Conservation (phyloP, 2,113 vertebrate species). For the Balaeniceps rex region DNA sequence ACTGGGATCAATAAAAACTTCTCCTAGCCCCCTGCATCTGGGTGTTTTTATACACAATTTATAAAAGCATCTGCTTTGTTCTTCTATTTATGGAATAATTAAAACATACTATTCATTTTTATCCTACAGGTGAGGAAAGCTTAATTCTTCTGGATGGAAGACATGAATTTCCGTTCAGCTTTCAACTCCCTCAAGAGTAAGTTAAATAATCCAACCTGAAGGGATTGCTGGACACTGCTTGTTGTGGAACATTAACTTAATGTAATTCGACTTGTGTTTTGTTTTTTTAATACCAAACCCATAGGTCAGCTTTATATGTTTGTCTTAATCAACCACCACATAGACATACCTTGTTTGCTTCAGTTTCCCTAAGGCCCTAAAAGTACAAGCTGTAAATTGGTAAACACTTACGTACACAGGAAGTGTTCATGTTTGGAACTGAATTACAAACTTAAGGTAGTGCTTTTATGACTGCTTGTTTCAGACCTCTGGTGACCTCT, state of each 20-base stretch:
- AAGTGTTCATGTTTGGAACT: neutral
- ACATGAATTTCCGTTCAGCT: slow-evolving; percentile 80
- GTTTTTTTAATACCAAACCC: neutral
- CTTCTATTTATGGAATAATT: neutral
- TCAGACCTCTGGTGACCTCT: slow-evolving; percentile 80
- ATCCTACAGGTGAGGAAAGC: slow-evolving; percentile 64
- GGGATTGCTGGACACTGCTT: neutral
- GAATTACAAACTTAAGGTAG: neutral
- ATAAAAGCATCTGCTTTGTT: neutral
- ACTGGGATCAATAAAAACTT: slow-evolving; percentile 43
- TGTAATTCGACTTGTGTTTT: neutral
- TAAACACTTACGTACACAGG: neutral
- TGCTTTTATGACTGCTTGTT: neutral
- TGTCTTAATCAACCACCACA: neutral
- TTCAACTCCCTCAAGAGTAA: slow-evolving; percentile 82
- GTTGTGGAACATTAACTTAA: neutral
- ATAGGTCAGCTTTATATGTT: neutral
- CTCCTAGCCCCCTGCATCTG: neutral
- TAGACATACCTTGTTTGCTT: neutral
- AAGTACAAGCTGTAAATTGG: neutral
- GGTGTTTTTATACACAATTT: neutral
- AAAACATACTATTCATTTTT: slow-evolving; percentile 6
- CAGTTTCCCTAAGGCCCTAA: neutral
- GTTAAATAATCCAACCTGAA: slow-evolving; percentile 15
- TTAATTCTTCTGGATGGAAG: slow-evolving; percentile 75